These are phyloP conservation scores for Meteorus colon DNA, from an alignment of 2,888 invertebrate species.

Conservation along the genomic window DNA sequence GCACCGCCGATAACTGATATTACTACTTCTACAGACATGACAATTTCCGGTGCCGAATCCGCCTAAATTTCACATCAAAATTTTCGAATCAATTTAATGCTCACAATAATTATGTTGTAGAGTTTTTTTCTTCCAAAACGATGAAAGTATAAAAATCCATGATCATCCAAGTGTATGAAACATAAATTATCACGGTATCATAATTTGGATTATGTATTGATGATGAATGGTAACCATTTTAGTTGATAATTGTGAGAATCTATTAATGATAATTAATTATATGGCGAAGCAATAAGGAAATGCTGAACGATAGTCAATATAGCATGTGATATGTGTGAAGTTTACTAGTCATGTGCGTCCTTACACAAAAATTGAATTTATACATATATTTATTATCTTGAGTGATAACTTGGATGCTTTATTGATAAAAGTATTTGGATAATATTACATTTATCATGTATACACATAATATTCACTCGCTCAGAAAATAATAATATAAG, in stretches of 20 bases:
- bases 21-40: slow-evolving; percentile 48
- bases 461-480: slow-evolving; percentile 41
- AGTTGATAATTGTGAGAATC: slow-evolving; percentile 16
- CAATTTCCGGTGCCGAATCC: slow-evolving; percentile 65
- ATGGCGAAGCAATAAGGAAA: slow-evolving; percentile 12
- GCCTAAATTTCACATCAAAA: slow-evolving; percentile 54
- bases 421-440: slow-evolving; percentile 44
- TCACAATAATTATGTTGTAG: background rate
- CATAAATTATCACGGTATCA: slow-evolving; percentile 42
- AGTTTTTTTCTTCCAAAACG: slow-evolving; percentile 29
- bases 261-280: slow-evolving; percentile 21
- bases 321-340: slow-evolving; percentile 72
- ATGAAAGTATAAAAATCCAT: slow-evolving; percentile 56
- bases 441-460: slow-evolving; percentile 54
- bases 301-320: slow-evolving; percentile 72
- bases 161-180: slow-evolving; percentile 30
- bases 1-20: slow-evolving; percentile 58
- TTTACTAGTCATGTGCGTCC: slow-evolving; percentile 67
- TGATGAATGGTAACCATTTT: slow-evolving; percentile 37
- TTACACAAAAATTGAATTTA: slow-evolving; percentile 51
- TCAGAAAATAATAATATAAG: slow-evolving; percentile 48
- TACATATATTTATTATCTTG: slow-evolving; percentile 44
- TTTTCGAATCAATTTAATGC: background rate
- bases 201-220: slow-evolving; percentile 28
- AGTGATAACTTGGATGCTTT: slow-evolving; percentile 44